Percentiles rank a stretch among this genome's conserved stretches.
Evolutionary conservation across 2,797 vertebrate species (phyloP).

Genomic region (Premnoplex brunnescens): DNA sequence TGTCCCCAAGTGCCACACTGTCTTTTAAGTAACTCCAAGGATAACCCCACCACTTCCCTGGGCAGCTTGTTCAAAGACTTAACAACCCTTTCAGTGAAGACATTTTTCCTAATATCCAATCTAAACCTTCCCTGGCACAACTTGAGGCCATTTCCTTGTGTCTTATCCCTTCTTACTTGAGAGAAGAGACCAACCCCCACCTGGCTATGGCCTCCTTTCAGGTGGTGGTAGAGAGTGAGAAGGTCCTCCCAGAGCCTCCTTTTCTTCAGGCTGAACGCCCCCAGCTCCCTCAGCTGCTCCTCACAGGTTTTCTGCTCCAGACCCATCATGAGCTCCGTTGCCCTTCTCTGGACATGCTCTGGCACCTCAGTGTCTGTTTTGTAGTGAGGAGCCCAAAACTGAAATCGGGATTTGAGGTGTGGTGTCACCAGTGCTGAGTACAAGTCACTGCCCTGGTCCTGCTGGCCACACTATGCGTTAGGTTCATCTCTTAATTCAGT

Average conservation of each 20-base stretch:
- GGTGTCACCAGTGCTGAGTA: not conserved
- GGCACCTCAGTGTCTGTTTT: not conserved
- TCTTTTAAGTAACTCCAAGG: not conserved
- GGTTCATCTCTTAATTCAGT: not conserved
- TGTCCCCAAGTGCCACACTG: accelerated
- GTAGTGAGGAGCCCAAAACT: not conserved
- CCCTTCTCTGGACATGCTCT: not conserved
- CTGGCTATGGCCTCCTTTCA: not conserved
- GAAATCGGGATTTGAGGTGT: accelerated
- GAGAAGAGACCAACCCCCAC: not conserved
- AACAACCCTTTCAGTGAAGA: not conserved
- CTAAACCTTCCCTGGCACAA: not conserved
- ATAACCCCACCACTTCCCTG: not conserved
- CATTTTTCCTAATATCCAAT: not conserved
- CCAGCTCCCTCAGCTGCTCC: not conserved
- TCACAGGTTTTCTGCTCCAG: not conserved
- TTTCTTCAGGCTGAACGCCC: not conserved
- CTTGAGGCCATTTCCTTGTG: not conserved
- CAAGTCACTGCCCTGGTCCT: not conserved
- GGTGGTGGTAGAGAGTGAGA: not conserved
- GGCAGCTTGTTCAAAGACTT: not conserved
- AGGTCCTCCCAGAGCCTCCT: not conserved
- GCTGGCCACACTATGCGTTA: not conserved
- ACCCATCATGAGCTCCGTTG: not conserved
- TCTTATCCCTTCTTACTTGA: not conserved